Evolutionary conservation across 2,888 invertebrate genomes (phyloP), one percentile per base, ranked within the genome.

Genomic region (Eustalomyia histrio): DNA sequence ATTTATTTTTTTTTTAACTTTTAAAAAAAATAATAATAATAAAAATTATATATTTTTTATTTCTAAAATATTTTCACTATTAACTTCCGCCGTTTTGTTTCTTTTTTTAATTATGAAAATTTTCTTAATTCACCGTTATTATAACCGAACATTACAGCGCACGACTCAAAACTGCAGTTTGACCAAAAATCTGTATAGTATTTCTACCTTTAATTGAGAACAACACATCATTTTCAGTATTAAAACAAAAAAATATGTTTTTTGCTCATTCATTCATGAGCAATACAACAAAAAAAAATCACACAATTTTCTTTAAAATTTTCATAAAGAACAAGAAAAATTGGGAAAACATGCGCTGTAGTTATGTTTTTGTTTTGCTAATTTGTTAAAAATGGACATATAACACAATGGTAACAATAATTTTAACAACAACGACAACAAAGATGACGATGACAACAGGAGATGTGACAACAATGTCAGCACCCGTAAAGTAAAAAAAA

Each of bases 151-250:
- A 85, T 85, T 84, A 85, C 84, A 87, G 85, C 87, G 86, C 85
- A 88, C 88, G 86, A 86, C 87, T 87, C 85, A 85, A 85, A 89
- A 88, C 88, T 89, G 87, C 88, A 88, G 83, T 86, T 82, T 69
- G 14, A 65, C 39, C 69, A 73, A 60, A 61, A 14, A 6, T 47
- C 43, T 47, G 43, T 47, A n/a, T 47, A 47, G 43, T 47, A 5
- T 47, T 47, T 47, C 17, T 60, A 75, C 74, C 65, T 43, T 53
- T 61, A 16, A 53, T 47, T 47, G 43, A 47, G 43, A n/a, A 47
- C n/a, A n/a, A 47, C n/a, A 47, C n/a, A 39, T 14, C 29, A 39
- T 39, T 12, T 12, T 39, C 39, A 39, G 14, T 47, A 6, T 7
- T n/a, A 5, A 47, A 47, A n/a, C n/a, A n/a, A n/a, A 6, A n/a